Conservation (phyloP, 1,140 invertebrate species). For the Gerris buenoi region DNA sequence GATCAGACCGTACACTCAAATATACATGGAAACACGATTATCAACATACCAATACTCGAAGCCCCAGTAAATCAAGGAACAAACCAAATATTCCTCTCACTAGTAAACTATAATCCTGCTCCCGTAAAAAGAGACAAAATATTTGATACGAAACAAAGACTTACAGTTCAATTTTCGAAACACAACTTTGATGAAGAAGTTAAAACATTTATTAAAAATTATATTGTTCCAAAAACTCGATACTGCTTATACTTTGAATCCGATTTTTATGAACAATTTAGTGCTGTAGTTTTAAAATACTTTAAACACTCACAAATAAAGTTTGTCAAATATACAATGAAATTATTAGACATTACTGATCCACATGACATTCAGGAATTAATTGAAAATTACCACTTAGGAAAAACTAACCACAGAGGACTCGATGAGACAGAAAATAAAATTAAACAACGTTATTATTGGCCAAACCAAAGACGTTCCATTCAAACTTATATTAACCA, state of each 20-base stretch:
- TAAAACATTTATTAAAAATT: background rate
- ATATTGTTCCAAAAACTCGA: background rate
- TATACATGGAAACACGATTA: background rate
- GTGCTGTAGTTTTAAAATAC: background rate
- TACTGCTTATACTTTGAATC: background rate
- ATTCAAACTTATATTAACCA: background rate
- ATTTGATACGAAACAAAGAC: background rate
- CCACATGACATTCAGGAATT: background rate
- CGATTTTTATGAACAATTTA: background rate
- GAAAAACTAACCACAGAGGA: background rate
- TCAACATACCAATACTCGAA: background rate
- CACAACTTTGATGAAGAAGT: background rate
- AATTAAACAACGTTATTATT: constrained; percentile 1
- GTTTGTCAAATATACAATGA: background rate
- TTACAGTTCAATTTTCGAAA: background rate
- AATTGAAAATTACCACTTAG: background rate
- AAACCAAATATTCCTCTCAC: background rate
- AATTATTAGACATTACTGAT: background rate
- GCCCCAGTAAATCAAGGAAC: background rate
- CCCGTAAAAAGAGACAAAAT: background rate
- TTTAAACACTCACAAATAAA: background rate
- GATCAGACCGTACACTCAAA: background rate
- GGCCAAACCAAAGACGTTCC: background rate
- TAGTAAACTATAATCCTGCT: background rate
- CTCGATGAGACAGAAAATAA: background rate